Conservation (phyloP, 2,888 invertebrate species). For the Diarsia mendica region DNA sequence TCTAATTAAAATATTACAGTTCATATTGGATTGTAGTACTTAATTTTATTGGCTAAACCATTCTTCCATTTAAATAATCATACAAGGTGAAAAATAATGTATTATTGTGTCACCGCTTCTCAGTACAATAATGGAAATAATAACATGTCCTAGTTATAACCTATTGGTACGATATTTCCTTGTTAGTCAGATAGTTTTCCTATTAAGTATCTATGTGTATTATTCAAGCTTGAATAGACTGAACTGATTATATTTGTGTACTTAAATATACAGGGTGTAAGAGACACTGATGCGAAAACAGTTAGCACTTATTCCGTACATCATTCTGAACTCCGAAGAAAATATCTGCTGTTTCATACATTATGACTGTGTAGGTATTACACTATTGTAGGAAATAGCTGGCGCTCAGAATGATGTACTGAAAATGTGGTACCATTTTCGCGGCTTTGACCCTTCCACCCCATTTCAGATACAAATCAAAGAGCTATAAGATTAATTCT, state of each 20-base stretch:
- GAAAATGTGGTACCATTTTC: too few relatives aligned
- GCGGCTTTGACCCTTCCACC: too few relatives aligned
- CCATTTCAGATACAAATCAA: not conserved
- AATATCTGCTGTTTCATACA: too few relatives aligned
- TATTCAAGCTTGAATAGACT: not conserved
- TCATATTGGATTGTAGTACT: not conserved
- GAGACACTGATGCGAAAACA: too few relatives aligned
- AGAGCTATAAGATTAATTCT: not conserved
- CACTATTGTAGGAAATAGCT: too few relatives aligned
- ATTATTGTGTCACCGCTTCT: not conserved
- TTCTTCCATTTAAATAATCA: not conserved
- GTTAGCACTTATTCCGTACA: too few relatives aligned
- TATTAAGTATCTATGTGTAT: not conserved
- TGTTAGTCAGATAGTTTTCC: not conserved
- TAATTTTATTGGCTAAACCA: not conserved
- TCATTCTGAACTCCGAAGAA: too few relatives aligned
- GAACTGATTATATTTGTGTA: not conserved
- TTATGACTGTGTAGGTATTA: too few relatives aligned
- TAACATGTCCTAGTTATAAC: not conserved
- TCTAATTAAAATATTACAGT: not conserved
- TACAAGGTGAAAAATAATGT: not conserved
- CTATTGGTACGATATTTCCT: conserved; percentile 3
- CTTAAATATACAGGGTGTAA: too few relatives aligned
- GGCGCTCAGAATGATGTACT: too few relatives aligned
- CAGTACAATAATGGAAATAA: not conserved